Conservation (phyloP, 2,113 vertebrate genomes). For the Lagopus muta region DNA sequence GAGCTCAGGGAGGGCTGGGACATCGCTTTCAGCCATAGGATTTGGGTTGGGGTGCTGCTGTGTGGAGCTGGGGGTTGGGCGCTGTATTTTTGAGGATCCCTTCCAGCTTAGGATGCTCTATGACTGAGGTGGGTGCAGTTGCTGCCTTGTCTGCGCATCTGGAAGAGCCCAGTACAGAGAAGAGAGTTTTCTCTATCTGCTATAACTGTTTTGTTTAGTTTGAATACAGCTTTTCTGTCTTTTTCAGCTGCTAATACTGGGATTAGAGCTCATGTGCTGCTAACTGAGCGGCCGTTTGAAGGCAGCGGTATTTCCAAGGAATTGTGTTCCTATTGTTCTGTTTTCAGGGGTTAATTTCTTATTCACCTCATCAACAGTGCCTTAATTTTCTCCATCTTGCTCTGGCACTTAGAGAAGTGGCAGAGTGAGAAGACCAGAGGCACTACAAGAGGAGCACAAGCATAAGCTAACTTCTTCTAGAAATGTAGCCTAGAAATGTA, state of each 20-base stretch:
- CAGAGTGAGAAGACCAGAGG: not conserved
- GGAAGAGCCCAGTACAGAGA: not conserved
- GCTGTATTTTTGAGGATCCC: too few relatives aligned
- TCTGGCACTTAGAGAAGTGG: not conserved
- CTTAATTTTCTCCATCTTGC: not conserved
- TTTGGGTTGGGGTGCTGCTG: too few relatives aligned
- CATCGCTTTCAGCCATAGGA: too few relatives aligned
- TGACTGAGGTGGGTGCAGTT: not conserved
- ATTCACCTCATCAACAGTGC: not conserved
- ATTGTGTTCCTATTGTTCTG: not conserved
- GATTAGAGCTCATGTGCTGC: not conserved
- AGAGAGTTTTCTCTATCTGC: not conserved
- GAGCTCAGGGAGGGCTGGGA: too few relatives aligned
- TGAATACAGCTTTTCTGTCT: not conserved
- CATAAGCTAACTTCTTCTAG: not conserved
- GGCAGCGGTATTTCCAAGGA: not conserved
- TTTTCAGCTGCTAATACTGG: not conserved
- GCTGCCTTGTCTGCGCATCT: accelerated
- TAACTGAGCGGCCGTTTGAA: not conserved
- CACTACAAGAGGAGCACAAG: accelerated
- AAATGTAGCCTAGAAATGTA: not conserved
- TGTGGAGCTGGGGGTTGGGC: too few relatives aligned
- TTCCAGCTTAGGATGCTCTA: too few relatives aligned
- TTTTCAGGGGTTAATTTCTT: not conserved
- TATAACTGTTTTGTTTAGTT: not conserved